These are phyloP conservation scores for Alethe diademata DNA, from an alignment of 2,113 vertebrate species.

Conservation along the genomic window DNA sequence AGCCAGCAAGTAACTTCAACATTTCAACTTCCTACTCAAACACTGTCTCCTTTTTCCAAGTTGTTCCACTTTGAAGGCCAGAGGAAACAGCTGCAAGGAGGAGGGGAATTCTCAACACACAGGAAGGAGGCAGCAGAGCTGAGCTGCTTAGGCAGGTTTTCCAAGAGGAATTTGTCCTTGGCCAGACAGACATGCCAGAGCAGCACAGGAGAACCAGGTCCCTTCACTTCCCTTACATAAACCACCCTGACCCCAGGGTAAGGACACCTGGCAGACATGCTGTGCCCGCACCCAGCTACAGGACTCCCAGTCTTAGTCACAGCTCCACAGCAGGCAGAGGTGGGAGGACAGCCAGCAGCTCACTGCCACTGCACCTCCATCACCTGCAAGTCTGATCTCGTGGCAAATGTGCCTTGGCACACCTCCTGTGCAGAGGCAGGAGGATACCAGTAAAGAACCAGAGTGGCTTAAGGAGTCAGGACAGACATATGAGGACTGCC, in stretches of 20 bases:
- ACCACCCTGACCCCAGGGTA: conserved; percentile 7
- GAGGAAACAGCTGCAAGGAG: conserved; percentile 27
- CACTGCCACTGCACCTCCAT: neutral
- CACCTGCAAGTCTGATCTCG: neutral
- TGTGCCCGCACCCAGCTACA: neutral
- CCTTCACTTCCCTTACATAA: conserved; percentile 39
- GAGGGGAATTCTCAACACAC: conserved; percentile 5
- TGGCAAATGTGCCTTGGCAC: neutral
- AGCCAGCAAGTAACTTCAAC: neutral
- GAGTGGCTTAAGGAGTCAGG: neutral
- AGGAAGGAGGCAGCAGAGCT: conserved; percentile 41
- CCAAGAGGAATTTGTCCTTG: conserved; percentile 49
- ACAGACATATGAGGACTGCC: neutral
- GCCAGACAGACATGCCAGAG: conserved; percentile 50
- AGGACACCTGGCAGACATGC: neutral
- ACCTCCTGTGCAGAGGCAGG: neutral
- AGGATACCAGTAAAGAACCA: neutral
- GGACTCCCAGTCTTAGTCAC: neutral
- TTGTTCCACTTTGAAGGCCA: neutral
- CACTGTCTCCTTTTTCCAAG: neutral
- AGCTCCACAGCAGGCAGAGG: neutral
- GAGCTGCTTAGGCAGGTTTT: conserved; percentile 74
- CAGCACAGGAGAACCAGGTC: conserved; percentile 12
- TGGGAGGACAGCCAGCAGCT: neutral
- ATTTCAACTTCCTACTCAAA: neutral